Evolutionary conservation across 2,888 invertebrate genomes (phyloP).

Genomic region (Aphidoletes aphidimyza): DNA sequence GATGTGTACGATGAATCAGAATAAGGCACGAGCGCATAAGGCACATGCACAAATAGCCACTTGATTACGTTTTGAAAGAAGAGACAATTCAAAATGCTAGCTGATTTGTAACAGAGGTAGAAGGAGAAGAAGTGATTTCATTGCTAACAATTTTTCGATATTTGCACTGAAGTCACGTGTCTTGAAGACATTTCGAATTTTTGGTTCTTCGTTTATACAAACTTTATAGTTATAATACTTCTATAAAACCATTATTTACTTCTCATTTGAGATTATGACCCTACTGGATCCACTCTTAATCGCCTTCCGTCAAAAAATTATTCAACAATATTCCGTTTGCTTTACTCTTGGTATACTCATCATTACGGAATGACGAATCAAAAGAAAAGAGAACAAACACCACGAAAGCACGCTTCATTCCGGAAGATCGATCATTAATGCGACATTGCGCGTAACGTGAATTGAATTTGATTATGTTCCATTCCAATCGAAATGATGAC

Average conservation of each 20-base stretch:
- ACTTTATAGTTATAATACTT: too few species aligned
- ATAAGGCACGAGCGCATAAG: slow-evolving; percentile 29
- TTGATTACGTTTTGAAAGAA: slow-evolving; percentile 9
- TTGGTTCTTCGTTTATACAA: not conserved
- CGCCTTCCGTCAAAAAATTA: not conserved
- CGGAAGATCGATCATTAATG: slow-evolving; percentile 53
- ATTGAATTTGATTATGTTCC: slow-evolving; percentile 48
- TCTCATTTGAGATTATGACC: not conserved
- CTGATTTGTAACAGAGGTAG: not conserved
- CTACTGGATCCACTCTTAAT: not conserved
- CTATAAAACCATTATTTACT: too few species aligned
- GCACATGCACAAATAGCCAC: slow-evolving; percentile 40
- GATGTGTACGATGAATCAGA: slow-evolving; percentile 40
- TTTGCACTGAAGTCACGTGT: not conserved
- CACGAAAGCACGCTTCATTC: slow-evolving; percentile 53
- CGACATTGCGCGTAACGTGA: slow-evolving; percentile 31
- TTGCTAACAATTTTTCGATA: too few species aligned
- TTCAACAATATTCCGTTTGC: not conserved
- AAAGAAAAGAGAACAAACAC: slow-evolving; percentile 54
- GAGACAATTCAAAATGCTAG: not conserved
- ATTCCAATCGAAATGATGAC: too few species aligned
- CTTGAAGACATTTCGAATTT: not conserved
- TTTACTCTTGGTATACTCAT: not conserved
- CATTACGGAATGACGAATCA: not conserved
- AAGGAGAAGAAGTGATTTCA: not conserved